Evolutionary conservation across 2,797 vertebrate species (phyloP).

Genomic region (Setipinna tenuifilis): DNA sequence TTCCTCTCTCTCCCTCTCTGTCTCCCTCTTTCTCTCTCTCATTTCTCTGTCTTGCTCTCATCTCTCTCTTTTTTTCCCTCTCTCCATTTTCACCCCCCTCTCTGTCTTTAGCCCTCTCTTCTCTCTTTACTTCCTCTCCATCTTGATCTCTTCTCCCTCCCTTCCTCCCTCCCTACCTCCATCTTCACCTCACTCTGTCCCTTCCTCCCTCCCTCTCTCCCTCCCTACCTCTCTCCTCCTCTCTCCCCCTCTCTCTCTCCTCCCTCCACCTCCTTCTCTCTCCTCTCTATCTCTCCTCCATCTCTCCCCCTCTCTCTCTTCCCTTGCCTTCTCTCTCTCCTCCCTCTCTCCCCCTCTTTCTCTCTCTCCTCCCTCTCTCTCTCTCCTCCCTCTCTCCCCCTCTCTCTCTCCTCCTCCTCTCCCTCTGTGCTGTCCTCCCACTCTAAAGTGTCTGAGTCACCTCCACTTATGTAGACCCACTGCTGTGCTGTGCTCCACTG

Average conservation of each 20-base stretch:
- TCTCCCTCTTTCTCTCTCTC: not conserved
- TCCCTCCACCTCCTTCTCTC: not conserved
- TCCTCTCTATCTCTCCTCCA: not conserved
- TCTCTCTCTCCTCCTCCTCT: not conserved
- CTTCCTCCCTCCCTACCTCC: not conserved
- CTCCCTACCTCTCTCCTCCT: not conserved
- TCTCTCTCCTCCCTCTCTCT: not conserved
- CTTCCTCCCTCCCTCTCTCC: not conserved
- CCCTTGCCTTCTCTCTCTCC: not conserved
- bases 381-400: not conserved
- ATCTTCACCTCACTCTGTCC: not conserved
- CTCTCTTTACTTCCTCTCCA: not conserved
- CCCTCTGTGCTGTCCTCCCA: not conserved
- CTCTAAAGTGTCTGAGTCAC: not conserved
- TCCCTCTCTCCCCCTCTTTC: not conserved
- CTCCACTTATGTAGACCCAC: not conserved
- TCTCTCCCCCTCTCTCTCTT: not conserved
- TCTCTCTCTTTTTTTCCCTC: not conserved
- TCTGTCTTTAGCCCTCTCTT: not conserved
- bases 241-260: not conserved
- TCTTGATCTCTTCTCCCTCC: not conserved
- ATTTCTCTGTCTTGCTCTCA: not conserved
- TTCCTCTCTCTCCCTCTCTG: not conserved
- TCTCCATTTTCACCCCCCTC: not conserved
- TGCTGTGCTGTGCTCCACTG: not conserved